Evolutionary conservation across 92 coral and sea anemone species (phyloP), one percentile per base, ranked within the genome.

Genomic region (Parazoanthus atlanticus): DNA sequence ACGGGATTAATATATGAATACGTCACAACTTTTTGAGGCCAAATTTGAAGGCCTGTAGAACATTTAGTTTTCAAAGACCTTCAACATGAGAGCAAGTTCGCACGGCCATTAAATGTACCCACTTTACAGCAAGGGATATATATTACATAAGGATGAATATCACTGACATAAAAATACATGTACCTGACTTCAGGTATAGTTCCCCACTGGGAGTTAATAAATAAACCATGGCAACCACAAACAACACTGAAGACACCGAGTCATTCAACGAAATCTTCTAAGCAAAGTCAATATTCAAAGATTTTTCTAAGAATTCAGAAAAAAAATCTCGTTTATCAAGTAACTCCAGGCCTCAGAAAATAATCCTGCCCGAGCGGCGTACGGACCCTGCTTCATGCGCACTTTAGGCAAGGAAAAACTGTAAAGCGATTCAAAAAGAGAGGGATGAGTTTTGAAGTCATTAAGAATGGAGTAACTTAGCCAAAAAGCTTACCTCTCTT

Each of bases 401-500:
- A 40, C 6, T 40, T 3, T 3, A 40, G 43, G 4, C 43, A 40
- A 80, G 23, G 12, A 26, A 56, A 36, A 52, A 47, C 41, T 64
- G 49, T 80, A 31, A 80, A 6, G 26, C 36, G 52, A 17, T 79
- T 43, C 30, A 54, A 6, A 23, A 12, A 31, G 36, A 80, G 25
- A 28, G 52, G 52, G 31, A 4, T 1, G 9, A 25, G 17, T 47
- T 78, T 12, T 52, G 0, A 36, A n/a, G n/a, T n/a, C n/a, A n/a
- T n/a, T n/a, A n/a, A n/a, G 33, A 33, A 43, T 36, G 28, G 33
- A 25, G 7, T n/a, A 85, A 85, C 46, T 2, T 32, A 64, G 36
- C 0, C 16, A 54, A 28, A 32, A 31, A 31, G 65, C 83, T 89
- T 65, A 97, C 99, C 99, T 93, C 61, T 94, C 98, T 89, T 95